phyloP scores from a whole-genome alignment of 2,797 vertebrate genomes.

The Leptatherina wallacei region DNA sequence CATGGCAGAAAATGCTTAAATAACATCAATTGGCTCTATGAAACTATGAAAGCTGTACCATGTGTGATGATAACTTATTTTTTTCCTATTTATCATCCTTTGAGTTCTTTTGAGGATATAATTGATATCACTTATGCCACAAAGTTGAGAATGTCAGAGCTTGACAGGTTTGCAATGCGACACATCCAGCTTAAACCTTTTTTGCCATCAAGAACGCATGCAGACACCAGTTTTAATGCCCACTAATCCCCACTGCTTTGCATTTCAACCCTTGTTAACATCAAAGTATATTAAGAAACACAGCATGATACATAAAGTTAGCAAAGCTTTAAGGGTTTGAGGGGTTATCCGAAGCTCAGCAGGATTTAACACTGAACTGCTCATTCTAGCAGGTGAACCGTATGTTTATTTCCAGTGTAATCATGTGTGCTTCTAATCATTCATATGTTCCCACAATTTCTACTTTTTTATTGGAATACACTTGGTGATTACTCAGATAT shows the following conservation, averaged over 20 bases:
- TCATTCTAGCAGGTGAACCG: background rate
- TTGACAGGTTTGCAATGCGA: constrained; percentile 27
- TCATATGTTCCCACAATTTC: background rate
- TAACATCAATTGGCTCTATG: background rate
- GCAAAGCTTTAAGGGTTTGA: background rate
- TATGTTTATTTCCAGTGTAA: background rate
- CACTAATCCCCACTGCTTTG: constrained; percentile 44
- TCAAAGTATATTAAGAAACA: constrained; percentile 33
- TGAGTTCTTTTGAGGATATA: constrained; percentile 10
- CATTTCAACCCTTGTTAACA: constrained; percentile 43
- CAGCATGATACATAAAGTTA: constrained; percentile 18
- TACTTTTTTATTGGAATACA: constrained; percentile 3
- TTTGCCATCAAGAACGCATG: constrained; percentile 22
- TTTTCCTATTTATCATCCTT: background rate
- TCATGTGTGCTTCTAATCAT: background rate
- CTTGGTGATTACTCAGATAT: constrained; percentile 12
- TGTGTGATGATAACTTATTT: too few species aligned
- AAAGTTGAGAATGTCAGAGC: constrained; percentile 30
- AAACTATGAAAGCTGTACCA: too few species aligned
- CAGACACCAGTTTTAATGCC: constrained; percentile 29
- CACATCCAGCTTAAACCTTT: constrained; percentile 20
- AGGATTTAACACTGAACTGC: background rate
- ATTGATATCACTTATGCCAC: too few species aligned
- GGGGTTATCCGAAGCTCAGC: background rate
- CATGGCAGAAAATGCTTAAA: background rate